A percentile compares a stretch with the other conserved stretches of the same genome.
These are phyloP conservation scores for Caranx melampygus DNA, from an alignment of 2,113 vertebrate species.

Conservation along the genomic window DNA sequence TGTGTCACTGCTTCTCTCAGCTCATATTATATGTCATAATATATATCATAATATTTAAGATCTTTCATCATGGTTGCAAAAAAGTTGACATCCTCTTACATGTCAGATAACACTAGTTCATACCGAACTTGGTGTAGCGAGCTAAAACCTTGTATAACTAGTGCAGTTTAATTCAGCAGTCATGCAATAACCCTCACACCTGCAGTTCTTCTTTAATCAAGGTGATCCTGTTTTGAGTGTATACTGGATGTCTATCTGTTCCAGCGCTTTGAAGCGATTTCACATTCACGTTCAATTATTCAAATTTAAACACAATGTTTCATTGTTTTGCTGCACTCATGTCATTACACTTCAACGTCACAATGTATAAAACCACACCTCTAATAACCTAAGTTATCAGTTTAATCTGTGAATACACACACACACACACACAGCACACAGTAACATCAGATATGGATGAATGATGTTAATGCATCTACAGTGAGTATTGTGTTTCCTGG, in stretches of 20 bases:
- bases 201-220: too few relatives aligned
- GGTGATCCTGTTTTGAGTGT: too few relatives aligned
- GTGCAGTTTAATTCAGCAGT: too few relatives aligned
- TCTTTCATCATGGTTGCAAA: too few relatives aligned
- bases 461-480: not conserved
- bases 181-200: too few relatives aligned
- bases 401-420: not conserved
- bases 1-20: too few relatives aligned
- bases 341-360: not conserved
- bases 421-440: not conserved
- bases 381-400: not conserved
- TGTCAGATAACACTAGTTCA: too few relatives aligned
- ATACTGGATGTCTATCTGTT: not conserved
- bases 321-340: not conserved
- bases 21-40: too few relatives aligned
- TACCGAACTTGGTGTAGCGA: too few relatives aligned
- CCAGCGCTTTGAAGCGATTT: not conserved
- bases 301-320: not conserved
- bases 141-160: too few relatives aligned
- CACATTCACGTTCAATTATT: not conserved
- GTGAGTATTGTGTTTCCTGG: not conserved
- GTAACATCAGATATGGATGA: not conserved
- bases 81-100: too few relatives aligned
- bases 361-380: not conserved
- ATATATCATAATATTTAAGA: too few relatives aligned